These are phyloP conservation scores for Eudemis profundana DNA, from an alignment of 2,888 invertebrate species.

Conservation along the genomic window DNA sequence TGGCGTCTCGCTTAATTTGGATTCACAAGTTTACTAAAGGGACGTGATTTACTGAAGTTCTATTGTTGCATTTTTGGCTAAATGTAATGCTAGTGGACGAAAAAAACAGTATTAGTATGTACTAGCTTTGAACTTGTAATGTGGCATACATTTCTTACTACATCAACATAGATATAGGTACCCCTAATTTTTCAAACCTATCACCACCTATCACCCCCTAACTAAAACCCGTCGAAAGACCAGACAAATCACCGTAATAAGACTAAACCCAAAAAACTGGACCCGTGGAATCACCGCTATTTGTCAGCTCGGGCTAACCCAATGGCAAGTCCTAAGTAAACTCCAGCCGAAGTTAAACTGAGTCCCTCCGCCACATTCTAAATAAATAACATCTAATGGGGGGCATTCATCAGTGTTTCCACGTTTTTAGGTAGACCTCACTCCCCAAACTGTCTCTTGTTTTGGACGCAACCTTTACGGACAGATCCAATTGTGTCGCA, in stretches of 20 bases:
- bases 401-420: constrained; percentile 85
- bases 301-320: constrained; percentile 77
- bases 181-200: constrained; percentile 40
- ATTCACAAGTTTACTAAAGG: neutral
- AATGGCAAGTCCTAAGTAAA: constrained; percentile 85
- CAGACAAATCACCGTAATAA: constrained; percentile 79
- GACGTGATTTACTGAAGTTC: neutral
- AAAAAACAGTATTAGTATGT: no score
- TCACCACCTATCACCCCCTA: constrained; percentile 54
- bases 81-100: neutral
- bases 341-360: constrained; percentile 81
- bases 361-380: constrained; percentile 85
- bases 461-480: constrained; percentile 68
- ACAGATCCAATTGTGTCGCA: constrained; percentile 55
- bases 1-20: neutral
- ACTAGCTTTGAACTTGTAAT: neutral
- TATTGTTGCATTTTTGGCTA: neutral
- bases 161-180: constrained; percentile 10
- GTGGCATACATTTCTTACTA: constrained; percentile 1
- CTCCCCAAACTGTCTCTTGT: constrained; percentile 77
- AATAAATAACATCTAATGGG: constrained; percentile 86
- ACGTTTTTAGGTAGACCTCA: constrained; percentile 83
- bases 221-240: constrained; percentile 52
- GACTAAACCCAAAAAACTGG: constrained; percentile 78
- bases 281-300: constrained; percentile 79